A percentile compares a stretch with the other conserved stretches of the same genome.
Evolutionary conservation across 2,113 vertebrate species (phyloP).

Genomic region (Hemiscyllium ocellatum): DNA sequence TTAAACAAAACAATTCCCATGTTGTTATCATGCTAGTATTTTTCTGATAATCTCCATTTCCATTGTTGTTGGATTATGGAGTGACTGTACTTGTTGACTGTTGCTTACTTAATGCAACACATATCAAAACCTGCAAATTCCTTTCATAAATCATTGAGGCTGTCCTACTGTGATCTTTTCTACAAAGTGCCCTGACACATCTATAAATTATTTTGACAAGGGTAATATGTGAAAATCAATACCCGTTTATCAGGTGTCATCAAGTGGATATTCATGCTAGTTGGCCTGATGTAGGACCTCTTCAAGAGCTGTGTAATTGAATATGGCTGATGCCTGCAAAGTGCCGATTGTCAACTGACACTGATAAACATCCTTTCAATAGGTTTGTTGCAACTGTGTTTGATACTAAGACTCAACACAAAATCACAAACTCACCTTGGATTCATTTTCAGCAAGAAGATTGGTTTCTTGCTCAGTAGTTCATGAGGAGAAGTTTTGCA

Average conservation of each 20-base stretch:
- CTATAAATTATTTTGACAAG: slow-evolving; percentile 85
- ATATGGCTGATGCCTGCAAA: slow-evolving; percentile 53
- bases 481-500: background rate
- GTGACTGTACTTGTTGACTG: background rate
- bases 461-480: background rate
- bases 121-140: slow-evolving; percentile 74
- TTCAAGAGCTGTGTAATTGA: slow-evolving; percentile 56
- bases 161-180: slow-evolving; percentile 61
- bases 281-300: slow-evolving; percentile 58
- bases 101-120: slow-evolving; percentile 70
- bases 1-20: background rate
- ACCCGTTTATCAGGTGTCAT: slow-evolving; percentile 72
- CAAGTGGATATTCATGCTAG: slow-evolving; percentile 56
- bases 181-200: slow-evolving; percentile 68
- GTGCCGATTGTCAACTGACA: slow-evolving; percentile 43
- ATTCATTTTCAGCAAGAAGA: background rate
- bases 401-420: background rate
- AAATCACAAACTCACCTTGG: background rate
- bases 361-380: slow-evolving; percentile 47
- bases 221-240: slow-evolving; percentile 84
- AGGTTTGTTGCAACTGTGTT: slow-evolving; percentile 27
- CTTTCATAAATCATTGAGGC: slow-evolving; percentile 68
- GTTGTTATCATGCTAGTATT: background rate
- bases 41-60: background rate
- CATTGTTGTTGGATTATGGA: background rate